Evolutionary conservation across 2,113 vertebrate species (phyloP).

Genomic region (Podocnemis expansa): DNA sequence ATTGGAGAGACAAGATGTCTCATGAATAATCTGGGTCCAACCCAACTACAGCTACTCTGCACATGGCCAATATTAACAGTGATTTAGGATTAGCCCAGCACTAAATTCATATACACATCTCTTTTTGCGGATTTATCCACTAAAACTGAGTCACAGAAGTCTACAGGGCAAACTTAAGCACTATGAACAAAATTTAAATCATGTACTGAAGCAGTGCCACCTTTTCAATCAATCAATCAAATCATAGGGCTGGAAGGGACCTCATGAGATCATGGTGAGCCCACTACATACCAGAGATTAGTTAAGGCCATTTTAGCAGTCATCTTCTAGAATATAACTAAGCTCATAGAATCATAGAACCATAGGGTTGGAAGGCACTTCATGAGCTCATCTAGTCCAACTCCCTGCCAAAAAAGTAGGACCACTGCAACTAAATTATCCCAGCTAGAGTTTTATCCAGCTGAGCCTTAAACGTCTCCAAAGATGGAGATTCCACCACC

Average conservation of each 20-base stretch:
- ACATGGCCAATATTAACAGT: rapidly evolving
- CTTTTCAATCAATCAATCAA: no score
- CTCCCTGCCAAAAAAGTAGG: no score
- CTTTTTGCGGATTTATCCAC: neutral
- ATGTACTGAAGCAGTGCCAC: neutral
- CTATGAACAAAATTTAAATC: neutral
- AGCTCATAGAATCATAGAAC: no score
- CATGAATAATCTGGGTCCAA: neutral
- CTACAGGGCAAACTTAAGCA: neutral
- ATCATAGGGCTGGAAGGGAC: no score
- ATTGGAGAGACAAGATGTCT: neutral
- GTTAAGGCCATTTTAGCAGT: neutral
- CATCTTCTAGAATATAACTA: neutral
- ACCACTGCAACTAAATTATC: no score
- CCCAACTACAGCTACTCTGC: neutral
- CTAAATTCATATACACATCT: neutral
- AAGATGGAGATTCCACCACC: no score
- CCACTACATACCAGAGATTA: neutral
- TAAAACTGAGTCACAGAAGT: neutral
- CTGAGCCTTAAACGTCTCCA: no score
- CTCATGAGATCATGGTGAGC: no score
- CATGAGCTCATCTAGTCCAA: no score
- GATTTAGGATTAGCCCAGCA: neutral
- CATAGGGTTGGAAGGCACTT: no score
- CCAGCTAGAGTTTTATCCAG: no score